Evolutionary conservation across 2,113 vertebrate species (phyloP).

Genomic region (Eonycteris spelaea): DNA sequence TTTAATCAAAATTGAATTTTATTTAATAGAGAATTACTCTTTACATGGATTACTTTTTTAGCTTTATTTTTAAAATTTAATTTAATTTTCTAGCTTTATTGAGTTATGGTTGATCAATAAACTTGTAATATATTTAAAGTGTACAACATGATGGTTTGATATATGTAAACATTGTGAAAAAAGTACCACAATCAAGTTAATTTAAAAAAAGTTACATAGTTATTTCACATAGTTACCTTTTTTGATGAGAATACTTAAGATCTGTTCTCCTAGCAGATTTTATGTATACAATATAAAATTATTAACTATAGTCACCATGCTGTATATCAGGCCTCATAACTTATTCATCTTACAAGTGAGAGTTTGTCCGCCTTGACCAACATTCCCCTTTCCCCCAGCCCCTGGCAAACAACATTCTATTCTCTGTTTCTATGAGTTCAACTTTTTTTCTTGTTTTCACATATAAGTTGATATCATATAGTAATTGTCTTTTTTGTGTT

Average conservation of each 20-base stretch:
- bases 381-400: neutral
- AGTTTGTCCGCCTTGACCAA: neutral
- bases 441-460: neutral
- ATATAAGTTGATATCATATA: neutral
- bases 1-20: neutral
- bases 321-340: neutral
- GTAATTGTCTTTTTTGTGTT: neutral
- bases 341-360: neutral
- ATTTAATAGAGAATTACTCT: neutral
- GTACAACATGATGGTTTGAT: neutral
- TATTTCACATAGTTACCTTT: neutral
- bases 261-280: neutral
- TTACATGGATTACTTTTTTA: neutral
- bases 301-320: neutral
- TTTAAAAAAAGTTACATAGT: neutral
- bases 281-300: neutral
- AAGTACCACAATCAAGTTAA: neutral
- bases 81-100: neutral
- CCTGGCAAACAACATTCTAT: neutral
- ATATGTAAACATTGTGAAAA: neutral
- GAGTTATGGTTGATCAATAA: neutral
- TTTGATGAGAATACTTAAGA: neutral
- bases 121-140: neutral
- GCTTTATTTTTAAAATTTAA: neutral
- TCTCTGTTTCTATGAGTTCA: neutral